These are phyloP conservation scores for Chloropsis hardwickii DNA, from an alignment of 2,113 vertebrate species.

Conservation along the genomic window DNA sequence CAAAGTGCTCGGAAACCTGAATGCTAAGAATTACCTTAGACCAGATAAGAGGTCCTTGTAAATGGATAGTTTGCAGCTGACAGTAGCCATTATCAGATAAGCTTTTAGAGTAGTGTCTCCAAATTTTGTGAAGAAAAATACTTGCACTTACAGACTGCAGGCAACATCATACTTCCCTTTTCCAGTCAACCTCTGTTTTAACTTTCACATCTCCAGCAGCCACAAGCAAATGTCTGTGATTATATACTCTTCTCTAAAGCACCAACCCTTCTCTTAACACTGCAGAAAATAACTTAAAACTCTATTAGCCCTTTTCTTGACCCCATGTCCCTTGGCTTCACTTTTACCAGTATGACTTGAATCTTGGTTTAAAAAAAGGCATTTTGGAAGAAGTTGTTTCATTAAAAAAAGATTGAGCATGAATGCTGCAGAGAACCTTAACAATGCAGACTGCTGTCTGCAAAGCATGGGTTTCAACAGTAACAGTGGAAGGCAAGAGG, in stretches of 20 bases:
- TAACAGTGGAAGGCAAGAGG: neutral
- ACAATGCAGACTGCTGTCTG: neutral
- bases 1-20: neutral
- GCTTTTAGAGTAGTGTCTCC: slow-evolving; percentile 5
- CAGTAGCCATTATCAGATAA: slow-evolving; percentile 38
- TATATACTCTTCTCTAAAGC: neutral
- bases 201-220: slow-evolving; percentile 16
- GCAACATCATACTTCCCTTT: neutral
- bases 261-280: neutral
- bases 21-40: slow-evolving; percentile 6
- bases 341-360: neutral
- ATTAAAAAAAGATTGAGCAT: neutral
- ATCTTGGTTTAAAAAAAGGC: neutral
- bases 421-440: neutral
- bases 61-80: slow-evolving; percentile 31
- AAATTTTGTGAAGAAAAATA: slow-evolving; percentile 34
- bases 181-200: slow-evolving; percentile 12
- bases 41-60: neutral
- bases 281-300: slow-evolving; percentile 1
- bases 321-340: neutral
- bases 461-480: neutral
- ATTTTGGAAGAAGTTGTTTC: neutral
- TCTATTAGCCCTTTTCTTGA: slow-evolving; percentile 11
- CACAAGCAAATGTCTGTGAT: neutral
- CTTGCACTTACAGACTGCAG: neutral